Percentiles rank a stretch among this genome's conserved stretches.
phyloP scores from a whole-genome alignment of 2,888 invertebrate species.

The Allolobophora icterica region DNA sequence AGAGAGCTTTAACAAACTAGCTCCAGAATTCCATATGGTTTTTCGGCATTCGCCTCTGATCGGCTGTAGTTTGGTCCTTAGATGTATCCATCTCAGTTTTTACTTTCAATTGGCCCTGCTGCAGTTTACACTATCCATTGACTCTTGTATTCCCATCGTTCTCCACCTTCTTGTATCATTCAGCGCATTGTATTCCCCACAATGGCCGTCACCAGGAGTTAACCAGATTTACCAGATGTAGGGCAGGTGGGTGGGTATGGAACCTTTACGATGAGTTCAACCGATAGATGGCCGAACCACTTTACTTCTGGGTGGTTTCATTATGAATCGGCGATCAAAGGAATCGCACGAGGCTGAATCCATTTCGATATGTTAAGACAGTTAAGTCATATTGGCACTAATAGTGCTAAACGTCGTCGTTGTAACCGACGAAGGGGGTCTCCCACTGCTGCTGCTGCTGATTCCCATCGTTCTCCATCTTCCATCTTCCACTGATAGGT shows the following conservation, averaged over 20 bases:
- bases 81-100: not conserved
- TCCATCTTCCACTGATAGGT: not conserved
- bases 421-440: not conserved
- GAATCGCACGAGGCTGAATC: not conserved
- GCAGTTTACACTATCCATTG: not conserved
- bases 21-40: not conserved
- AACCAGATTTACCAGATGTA: not conserved
- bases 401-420: not conserved
- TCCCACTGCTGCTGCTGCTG: not conserved
- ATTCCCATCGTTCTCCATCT: not conserved
- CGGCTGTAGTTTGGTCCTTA: not conserved
- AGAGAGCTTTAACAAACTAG: too few species aligned
- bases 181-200: not conserved
- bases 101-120: not conserved
- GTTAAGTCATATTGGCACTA: not conserved
- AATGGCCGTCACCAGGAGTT: not conserved
- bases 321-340: too few species aligned
- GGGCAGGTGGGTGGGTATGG: too few species aligned
- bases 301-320: too few species aligned
- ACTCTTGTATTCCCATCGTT: too few species aligned
- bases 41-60: not conserved
- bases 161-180: too few species aligned
- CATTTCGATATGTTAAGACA: not conserved
- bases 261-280: not conserved
- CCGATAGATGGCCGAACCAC: not conserved